These are phyloP conservation scores for Schizotus pectinicornis DNA, from an alignment of 2,888 invertebrate species.

Conservation along the genomic window DNA sequence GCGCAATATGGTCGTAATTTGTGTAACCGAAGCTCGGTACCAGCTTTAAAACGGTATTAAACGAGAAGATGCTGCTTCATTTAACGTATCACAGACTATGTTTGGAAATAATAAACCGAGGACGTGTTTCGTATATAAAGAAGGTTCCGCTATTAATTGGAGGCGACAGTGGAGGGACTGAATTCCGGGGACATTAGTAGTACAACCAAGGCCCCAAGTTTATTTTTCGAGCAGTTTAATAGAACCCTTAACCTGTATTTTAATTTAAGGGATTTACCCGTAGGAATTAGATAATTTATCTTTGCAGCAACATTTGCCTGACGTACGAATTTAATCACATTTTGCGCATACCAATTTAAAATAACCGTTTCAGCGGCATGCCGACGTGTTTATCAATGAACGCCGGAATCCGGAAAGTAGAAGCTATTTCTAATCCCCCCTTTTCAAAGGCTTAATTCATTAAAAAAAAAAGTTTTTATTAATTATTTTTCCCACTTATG, in stretches of 20 bases:
- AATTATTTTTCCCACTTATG: too few relatives aligned
- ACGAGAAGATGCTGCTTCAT: constrained; percentile 30
- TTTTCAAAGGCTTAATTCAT: too few relatives aligned
- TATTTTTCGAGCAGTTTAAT: constrained; percentile 29
- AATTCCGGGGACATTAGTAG: constrained; percentile 22
- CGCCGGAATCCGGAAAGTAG: too few relatives aligned
- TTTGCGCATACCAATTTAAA: too few relatives aligned
- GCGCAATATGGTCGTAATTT: constrained; percentile 3
- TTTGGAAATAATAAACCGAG: constrained; percentile 41
- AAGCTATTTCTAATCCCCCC: too few relatives aligned
- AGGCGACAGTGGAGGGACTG: constrained; percentile 23
- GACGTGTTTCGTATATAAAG: constrained; percentile 40
- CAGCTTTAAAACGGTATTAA: not conserved
- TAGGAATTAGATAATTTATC: constrained; percentile 31
- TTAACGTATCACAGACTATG: constrained; percentile 29
- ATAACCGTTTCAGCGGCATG: too few relatives aligned
- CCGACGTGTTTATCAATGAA: too few relatives aligned
- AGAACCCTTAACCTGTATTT: constrained; percentile 29
- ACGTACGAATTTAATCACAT: too few relatives aligned
- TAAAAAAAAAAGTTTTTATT: too few relatives aligned
- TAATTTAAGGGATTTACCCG: constrained; percentile 27
- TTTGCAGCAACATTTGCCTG: constrained; percentile 5
- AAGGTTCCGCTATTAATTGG: constrained; percentile 36
- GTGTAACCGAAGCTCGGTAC: not conserved
- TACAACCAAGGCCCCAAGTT: constrained; percentile 20